These are phyloP conservation scores for Zaprionus taronus DNA, from an alignment of 1,140 invertebrate species.

Conservation along the genomic window DNA sequence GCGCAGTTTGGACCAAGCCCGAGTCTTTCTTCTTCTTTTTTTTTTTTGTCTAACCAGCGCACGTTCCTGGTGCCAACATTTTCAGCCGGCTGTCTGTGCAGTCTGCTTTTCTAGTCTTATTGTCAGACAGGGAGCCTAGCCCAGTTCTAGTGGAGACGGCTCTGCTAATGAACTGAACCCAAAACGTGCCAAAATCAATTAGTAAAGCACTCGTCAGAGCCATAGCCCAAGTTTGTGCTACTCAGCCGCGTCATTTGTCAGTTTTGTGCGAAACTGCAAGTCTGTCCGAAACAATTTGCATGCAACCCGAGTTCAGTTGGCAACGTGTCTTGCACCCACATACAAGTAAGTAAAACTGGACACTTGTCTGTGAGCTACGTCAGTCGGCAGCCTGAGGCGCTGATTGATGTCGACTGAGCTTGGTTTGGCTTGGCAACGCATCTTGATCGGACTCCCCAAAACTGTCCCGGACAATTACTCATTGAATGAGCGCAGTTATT, in stretches of 20 bases:
- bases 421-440: constrained; percentile 18
- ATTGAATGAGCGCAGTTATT: constrained; percentile 23
- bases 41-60: constrained; percentile 27
- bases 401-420: constrained; percentile 28
- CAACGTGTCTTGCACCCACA: constrained; percentile 31
- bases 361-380: neutral
- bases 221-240: neutral
- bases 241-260: constrained; percentile 65
- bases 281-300: constrained; percentile 62
- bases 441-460: constrained; percentile 14
- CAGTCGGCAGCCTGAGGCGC: constrained; percentile 17
- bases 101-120: constrained; percentile 31
- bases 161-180: constrained; percentile 72
- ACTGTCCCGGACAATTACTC: constrained; percentile 16
- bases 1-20: constrained; percentile 10
- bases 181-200: constrained; percentile 82
- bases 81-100: constrained; percentile 3
- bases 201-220: constrained; percentile 47
- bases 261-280: constrained; percentile 74
- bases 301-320: constrained; percentile 16
- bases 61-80: constrained; percentile 38
- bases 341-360: neutral
- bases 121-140: constrained; percentile 45
- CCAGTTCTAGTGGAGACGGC: constrained; percentile 29
- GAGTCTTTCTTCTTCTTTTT: constrained; percentile 22